Evolutionary conservation across 2,888 invertebrate genomes (phyloP).

Genomic region (Eledona agricola): DNA sequence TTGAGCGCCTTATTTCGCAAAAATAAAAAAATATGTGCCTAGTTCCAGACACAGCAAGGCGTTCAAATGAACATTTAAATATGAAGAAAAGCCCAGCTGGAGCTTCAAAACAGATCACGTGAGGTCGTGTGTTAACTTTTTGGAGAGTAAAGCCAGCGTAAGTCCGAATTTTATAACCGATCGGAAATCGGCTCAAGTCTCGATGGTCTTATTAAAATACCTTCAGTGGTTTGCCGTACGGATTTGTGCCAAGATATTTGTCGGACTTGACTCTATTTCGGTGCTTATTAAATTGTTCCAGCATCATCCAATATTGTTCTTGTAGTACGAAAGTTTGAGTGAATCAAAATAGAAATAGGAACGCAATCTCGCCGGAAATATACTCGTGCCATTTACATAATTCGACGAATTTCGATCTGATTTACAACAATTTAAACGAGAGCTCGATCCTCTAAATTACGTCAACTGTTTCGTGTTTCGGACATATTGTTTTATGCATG

Average conservation of each 20-base stretch:
- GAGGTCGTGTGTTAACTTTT: too few species aligned
- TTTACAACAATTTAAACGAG: too few species aligned
- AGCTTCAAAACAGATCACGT: too few species aligned
- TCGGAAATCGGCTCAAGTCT: constrained; percentile 1
- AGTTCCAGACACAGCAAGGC: too few species aligned
- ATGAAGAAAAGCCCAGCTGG: too few species aligned
- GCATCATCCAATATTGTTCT: constrained; percentile 11
- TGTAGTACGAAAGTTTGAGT: constrained; percentile 6
- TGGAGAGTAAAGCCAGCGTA: too few species aligned
- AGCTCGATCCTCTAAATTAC: too few species aligned
- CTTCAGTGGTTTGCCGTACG: neutral
- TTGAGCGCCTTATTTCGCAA: too few species aligned
- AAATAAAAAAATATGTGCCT: too few species aligned
- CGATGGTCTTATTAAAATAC: neutral
- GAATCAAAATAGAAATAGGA: constrained; percentile 17
- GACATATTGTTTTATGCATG: constrained; percentile 8
- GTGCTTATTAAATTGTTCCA: constrained; percentile 1
- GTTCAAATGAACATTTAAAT: too few species aligned
- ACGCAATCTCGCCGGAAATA: constrained; percentile 16
- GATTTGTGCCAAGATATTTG: constrained; percentile 9
- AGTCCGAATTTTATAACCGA: neutral
- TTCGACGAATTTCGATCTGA: constrained; percentile 14
- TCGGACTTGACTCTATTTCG: neutral
- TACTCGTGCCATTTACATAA: constrained; percentile 17
- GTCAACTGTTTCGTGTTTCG: constrained; percentile 1